Conservation (phyloP, 2,113 vertebrate species). For the Lasiurus cinereus region DNA sequence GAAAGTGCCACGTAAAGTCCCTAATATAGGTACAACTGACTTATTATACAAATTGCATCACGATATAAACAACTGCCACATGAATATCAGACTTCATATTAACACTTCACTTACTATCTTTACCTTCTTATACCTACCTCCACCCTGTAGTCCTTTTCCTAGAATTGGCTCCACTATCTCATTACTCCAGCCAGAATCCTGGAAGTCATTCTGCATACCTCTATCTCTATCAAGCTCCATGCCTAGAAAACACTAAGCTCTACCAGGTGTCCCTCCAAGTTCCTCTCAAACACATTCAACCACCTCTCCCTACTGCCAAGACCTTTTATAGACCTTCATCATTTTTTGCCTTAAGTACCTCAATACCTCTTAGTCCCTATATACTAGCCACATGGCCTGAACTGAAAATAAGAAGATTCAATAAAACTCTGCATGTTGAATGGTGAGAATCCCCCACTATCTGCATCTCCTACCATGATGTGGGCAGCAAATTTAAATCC, state of each 20-base stretch:
- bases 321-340: background rate
- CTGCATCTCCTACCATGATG: background rate
- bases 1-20: background rate
- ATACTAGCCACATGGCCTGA: background rate
- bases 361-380: background rate
- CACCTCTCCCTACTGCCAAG: background rate
- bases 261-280: background rate
- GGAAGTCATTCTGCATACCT: background rate
- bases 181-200: background rate
- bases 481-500: background rate
- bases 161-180: background rate
- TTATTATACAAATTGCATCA: background rate
- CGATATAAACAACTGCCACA: background rate
- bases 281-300: background rate
- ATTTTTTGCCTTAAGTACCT: background rate
- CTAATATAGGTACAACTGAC: background rate
- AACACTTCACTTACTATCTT: background rate
- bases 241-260: background rate
- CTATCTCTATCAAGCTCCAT: background rate
- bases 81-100: background rate
- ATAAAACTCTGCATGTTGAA: background rate
- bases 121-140: background rate
- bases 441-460: background rate
- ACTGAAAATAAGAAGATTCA: background rate
- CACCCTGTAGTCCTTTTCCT: background rate